A percentile compares a stretch with the other conserved stretches of the same genome.
These are phyloP conservation scores for Gallinago media DNA, from an alignment of 2,113 vertebrate species.

Conservation along the genomic window DNA sequence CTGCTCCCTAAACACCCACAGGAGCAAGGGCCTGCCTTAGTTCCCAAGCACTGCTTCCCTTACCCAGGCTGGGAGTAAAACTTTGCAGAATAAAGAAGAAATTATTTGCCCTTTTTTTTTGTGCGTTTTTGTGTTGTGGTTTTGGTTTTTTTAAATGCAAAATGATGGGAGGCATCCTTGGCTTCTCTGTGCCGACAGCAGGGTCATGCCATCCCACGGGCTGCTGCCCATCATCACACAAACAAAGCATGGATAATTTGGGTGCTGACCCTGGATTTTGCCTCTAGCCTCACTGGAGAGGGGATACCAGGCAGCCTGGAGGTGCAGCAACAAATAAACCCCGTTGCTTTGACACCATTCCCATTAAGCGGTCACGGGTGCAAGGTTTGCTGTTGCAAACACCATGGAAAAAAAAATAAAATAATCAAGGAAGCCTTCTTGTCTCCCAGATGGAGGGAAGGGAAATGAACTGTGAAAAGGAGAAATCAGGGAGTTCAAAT, in stretches of 20 bases:
- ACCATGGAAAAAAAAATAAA: background rate
- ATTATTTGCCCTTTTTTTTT: background rate
- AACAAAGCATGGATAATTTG: background rate
- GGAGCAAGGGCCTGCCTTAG: background rate
- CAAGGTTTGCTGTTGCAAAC: background rate
- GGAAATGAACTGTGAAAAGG: background rate
- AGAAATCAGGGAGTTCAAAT: background rate
- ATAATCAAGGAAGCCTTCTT: background rate
- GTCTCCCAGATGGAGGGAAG: background rate
- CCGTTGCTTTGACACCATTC: background rate
- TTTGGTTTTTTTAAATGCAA: background rate
- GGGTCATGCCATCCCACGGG: background rate
- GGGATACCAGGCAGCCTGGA: background rate
- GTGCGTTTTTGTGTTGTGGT: too few relatives aligned
- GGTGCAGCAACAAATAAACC: background rate
- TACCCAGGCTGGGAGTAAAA: background rate
- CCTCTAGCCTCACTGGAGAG: background rate
- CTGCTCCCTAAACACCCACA: background rate
- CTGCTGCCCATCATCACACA: background rate
- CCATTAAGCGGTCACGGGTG: background rate
- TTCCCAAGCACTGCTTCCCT: rapidly evolving
- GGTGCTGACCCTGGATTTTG: background rate
- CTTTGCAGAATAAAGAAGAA: background rate
- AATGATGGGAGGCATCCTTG: rapidly evolving
- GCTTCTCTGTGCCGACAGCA: background rate